Conservation (phyloP, 2,797 vertebrate genomes). For the Silurus lanzhouensis region DNA sequence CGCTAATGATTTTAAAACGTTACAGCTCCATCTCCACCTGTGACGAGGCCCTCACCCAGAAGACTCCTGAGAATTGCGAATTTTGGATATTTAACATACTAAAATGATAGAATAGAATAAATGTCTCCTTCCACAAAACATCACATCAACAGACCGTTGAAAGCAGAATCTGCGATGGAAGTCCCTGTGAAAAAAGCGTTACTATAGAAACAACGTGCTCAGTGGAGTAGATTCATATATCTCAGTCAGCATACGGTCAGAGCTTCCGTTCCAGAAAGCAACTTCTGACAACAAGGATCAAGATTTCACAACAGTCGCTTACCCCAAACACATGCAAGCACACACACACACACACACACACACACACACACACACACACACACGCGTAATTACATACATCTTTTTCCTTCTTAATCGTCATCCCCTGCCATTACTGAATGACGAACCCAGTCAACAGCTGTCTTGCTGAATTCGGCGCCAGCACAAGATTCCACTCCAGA, state of each 20-base stretch:
- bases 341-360: not conserved
- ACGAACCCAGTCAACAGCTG: no score
- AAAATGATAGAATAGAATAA: not conserved
- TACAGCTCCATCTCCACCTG: not conserved
- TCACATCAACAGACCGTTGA: not conserved
- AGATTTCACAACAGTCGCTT: not conserved
- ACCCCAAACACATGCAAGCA: not conserved
- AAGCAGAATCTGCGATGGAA: not conserved
- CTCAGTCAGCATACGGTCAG: not conserved
- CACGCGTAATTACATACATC: not conserved
- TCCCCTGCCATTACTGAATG: not conserved
- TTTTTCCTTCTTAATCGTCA: not conserved
- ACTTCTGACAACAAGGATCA: not conserved
- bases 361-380: not conserved
- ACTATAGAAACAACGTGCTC: not conserved
- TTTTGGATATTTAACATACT: not conserved
- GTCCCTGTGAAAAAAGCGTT: not conserved
- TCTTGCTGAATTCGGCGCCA: not conserved
- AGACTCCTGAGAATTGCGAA: not conserved
- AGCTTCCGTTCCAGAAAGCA: not conserved
- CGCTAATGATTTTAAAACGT: not conserved
- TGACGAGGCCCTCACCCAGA: not conserved
- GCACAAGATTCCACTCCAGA: not conserved
- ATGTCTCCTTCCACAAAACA: not conserved
- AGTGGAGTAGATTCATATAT: not conserved